phyloP scores from a whole-genome alignment of 2,113 vertebrate species.

The Chamaetylas fuelleborni region DNA sequence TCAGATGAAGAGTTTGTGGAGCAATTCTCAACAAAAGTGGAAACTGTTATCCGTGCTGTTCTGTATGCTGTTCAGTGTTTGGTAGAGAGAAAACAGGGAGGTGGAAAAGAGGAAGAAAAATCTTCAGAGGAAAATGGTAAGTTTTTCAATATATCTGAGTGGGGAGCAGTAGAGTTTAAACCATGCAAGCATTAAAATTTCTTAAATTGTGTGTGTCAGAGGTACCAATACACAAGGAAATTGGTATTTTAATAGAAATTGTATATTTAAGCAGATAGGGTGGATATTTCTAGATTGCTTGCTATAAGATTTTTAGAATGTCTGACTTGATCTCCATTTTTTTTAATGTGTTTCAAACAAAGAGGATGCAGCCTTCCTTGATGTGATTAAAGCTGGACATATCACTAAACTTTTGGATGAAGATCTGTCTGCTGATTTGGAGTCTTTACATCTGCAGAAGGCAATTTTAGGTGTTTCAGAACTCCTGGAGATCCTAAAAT shows the following conservation, averaged over 20 bases:
- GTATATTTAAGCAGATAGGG: background rate
- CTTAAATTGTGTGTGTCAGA: background rate
- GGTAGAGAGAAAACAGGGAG: conserved; percentile 75
- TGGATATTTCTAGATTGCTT: background rate
- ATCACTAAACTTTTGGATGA: conserved; percentile 86
- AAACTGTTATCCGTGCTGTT: conserved; percentile 81
- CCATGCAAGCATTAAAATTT: background rate
- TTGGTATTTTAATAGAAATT: background rate
- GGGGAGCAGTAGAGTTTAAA: background rate
- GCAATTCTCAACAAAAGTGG: conserved; percentile 84
- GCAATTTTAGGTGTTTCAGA: conserved; percentile 71
- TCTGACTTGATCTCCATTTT: background rate
- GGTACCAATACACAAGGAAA: background rate
- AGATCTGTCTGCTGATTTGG: conserved; percentile 81
- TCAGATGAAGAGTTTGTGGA: conserved; percentile 73
- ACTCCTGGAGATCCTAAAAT: conserved; percentile 80
- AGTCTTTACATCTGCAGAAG: conserved; percentile 79
- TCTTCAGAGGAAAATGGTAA: conserved; percentile 56
- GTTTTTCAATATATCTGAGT: background rate
- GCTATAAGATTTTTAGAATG: background rate
- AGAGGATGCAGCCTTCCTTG: conserved; percentile 65
- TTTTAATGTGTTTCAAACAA: background rate
- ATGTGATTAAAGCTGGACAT: conserved; percentile 83
- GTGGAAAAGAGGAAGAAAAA: conserved; percentile 31
- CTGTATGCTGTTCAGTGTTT: conserved; percentile 88